These are phyloP conservation scores for Alca torda DNA, from an alignment of 2,797 vertebrate species.

Conservation along the genomic window DNA sequence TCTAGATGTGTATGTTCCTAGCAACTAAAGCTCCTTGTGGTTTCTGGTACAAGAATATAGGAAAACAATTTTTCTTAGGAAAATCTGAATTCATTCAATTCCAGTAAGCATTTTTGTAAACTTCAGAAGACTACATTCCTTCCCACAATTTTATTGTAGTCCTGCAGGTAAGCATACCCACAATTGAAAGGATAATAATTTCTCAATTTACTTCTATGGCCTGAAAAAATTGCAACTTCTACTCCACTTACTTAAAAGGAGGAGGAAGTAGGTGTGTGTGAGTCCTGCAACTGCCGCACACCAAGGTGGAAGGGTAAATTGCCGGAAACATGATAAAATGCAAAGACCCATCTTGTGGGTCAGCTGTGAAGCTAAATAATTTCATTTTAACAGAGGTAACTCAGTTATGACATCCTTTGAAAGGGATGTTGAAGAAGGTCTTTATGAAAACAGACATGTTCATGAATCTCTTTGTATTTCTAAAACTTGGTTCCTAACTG, in stretches of 20 bases:
- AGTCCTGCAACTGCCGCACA: neutral
- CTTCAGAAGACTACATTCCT: neutral
- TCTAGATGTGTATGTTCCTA: neutral
- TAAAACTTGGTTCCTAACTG: neutral
- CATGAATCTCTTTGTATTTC: neutral
- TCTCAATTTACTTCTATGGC: neutral
- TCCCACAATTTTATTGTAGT: neutral
- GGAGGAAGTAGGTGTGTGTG: neutral
- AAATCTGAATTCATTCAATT: neutral
- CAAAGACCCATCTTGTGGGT: neutral
- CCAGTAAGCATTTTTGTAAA: neutral
- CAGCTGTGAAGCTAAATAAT: fast-evolving
- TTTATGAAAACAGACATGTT: neutral
- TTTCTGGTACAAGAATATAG: neutral
- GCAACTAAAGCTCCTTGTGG: neutral
- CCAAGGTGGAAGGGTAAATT: neutral
- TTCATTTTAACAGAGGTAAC: neutral
- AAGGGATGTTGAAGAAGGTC: neutral
- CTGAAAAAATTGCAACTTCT: neutral
- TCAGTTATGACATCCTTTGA: neutral
- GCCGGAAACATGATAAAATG: neutral
- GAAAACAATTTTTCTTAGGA: neutral
- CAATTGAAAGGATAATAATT: neutral
- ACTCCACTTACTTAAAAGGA: neutral
- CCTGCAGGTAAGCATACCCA: neutral